Conservation (phyloP, 2,113 vertebrate species). For the Pogonocichla stellata region DNA sequence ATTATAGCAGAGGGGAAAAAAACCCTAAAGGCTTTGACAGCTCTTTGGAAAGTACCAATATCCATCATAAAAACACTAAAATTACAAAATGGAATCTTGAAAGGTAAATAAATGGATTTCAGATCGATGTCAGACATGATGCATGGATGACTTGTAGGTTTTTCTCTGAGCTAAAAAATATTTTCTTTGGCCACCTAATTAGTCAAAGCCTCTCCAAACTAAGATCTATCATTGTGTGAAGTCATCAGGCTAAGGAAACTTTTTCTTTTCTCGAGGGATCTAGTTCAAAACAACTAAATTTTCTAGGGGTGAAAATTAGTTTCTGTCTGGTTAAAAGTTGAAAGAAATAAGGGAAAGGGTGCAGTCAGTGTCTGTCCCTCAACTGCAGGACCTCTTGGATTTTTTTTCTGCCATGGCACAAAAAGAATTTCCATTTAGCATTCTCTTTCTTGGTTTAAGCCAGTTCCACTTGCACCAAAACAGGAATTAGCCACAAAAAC, state of each 20-base stretch:
- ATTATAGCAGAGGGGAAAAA: not conserved
- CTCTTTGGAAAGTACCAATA: slow-evolving; percentile 3
- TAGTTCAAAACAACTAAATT: not conserved
- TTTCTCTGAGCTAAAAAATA: not conserved
- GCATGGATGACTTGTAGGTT: not conserved
- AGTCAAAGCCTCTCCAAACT: not conserved
- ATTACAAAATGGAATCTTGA: not conserved
- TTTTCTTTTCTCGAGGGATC: not conserved
- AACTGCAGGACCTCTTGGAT: not conserved
- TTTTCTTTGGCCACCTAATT: not conserved
- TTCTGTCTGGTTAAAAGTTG: not conserved
- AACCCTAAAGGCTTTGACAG: not conserved
- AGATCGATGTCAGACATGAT: not conserved
- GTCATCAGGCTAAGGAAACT: not conserved
- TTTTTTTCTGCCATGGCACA: not conserved
- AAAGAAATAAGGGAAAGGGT: not conserved
- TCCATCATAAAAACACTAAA: slow-evolving; percentile 5
- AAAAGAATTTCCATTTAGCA: not conserved
- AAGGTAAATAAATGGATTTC: slow-evolving; percentile 32
- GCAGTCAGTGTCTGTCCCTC: not conserved
- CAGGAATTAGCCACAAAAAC: not conserved
- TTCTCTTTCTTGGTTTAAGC: not conserved
- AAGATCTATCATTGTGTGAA: not conserved
- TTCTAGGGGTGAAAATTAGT: accelerated
- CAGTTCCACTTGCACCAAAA: not conserved